phyloP scores from a whole-genome alignment of 2,113 vertebrate species.

The Chaetorhynchus papuensis region DNA sequence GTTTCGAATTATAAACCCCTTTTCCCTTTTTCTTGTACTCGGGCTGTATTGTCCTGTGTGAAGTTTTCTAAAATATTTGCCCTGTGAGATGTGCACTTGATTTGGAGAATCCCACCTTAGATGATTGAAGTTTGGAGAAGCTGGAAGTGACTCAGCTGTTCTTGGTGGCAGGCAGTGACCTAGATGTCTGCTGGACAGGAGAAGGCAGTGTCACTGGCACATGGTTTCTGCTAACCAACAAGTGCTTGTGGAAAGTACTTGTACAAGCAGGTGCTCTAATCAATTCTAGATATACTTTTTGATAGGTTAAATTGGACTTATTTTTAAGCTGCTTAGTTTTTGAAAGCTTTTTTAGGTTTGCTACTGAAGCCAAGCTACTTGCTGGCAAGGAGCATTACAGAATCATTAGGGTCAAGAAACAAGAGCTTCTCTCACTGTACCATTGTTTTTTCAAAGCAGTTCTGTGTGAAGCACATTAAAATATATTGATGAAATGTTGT shows the following conservation, averaged over 20 bases:
- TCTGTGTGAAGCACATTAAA: neutral
- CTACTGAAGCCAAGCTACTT: neutral
- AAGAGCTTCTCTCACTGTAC: neutral
- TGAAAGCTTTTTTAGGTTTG: neutral
- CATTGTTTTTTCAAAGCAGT: neutral
- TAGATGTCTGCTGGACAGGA: neutral
- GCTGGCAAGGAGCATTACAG: neutral
- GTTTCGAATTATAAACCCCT: neutral
- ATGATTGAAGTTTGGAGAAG: neutral
- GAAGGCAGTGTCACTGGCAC: neutral
- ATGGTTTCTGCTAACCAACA: neutral
- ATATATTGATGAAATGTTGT: conserved; percentile 8
- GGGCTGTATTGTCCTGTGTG: neutral
- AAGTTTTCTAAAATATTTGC: neutral
- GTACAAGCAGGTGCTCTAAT: neutral
- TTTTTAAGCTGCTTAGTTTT: neutral
- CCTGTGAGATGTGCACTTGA: neutral
- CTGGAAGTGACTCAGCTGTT: neutral
- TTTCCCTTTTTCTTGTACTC: neutral
- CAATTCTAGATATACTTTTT: neutral
- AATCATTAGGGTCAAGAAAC: neutral
- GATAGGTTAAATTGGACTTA: neutral
- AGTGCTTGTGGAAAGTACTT: neutral
- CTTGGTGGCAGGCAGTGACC: rapidly evolving
- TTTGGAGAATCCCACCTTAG: neutral